phyloP scores from a whole-genome alignment of 2,113 vertebrate species.

The Brachypteracias leptosomus region DNA sequence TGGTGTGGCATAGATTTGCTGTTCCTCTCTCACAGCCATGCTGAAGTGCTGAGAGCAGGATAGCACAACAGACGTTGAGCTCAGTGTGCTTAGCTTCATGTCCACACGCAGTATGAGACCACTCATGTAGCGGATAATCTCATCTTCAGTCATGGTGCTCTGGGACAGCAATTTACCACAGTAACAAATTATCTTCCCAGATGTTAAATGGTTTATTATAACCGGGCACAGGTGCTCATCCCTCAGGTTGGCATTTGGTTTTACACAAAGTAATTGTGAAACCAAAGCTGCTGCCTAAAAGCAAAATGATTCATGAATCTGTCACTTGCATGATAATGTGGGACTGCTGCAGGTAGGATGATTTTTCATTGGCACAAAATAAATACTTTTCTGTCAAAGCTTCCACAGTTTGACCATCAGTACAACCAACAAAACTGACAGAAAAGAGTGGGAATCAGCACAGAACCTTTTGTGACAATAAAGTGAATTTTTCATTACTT shows the following conservation, averaged over 20 bases:
- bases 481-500: not conserved
- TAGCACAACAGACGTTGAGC: not conserved
- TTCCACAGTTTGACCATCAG: not conserved
- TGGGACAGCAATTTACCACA: not conserved
- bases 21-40: not conserved
- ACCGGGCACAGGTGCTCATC: not conserved
- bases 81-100: not conserved
- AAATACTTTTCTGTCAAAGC: not conserved
- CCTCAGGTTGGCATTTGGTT: not conserved
- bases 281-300: not conserved
- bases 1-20: slow-evolving; percentile 33
- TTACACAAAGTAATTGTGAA: not conserved
- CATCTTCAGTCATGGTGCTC: not conserved
- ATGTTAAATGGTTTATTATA: not conserved
- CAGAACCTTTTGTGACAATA: not conserved
- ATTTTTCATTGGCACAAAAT: not conserved
- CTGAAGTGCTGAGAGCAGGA: not conserved
- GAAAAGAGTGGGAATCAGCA: not conserved
- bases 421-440: not conserved
- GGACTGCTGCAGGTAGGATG: not conserved
- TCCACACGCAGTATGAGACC: not conserved
- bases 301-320: not conserved
- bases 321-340: not conserved
- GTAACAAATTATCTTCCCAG: not conserved
- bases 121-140: not conserved